These are phyloP conservation scores for Neosalanx taihuensis DNA, from an alignment of 2,797 vertebrate genomes.

Conservation along the genomic window DNA sequence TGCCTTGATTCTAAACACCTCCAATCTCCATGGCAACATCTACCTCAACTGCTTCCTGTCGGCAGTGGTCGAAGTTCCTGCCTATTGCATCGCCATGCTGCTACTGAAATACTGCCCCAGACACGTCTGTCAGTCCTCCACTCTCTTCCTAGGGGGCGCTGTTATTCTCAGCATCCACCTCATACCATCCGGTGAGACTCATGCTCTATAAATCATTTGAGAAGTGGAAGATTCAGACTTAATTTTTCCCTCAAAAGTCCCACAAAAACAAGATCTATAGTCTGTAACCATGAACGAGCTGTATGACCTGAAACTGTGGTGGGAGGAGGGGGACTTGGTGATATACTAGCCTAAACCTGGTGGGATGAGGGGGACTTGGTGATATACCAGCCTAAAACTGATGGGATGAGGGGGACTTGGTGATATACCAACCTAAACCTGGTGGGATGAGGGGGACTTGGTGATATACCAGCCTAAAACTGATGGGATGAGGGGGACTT, in stretches of 20 bases:
- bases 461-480: neutral
- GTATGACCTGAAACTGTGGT: no score
- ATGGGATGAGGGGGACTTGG: no score
- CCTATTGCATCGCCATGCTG: constrained; percentile 79
- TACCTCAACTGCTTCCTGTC: constrained; percentile 90
- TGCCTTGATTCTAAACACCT: constrained; percentile 89
- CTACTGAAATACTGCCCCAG: constrained; percentile 78
- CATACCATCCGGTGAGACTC: constrained; percentile 80
- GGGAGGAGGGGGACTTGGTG: no score
- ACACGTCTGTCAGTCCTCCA: constrained; percentile 78
- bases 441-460: no score
- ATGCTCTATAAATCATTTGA: neutral
- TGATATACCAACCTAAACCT: neutral
- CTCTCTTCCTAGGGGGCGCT: constrained; percentile 82
- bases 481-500: no score
- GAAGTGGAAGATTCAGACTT: neutral
- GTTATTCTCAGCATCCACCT: constrained; percentile 88
- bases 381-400: neutral
- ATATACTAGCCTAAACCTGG: no score
- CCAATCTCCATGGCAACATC: constrained; percentile 85
- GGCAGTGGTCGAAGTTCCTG: constrained; percentile 82
- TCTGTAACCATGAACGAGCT: neutral
- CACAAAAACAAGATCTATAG: no score
- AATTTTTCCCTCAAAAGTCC: neutral
- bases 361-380: no score